Evolutionary conservation across 2,113 vertebrate species (phyloP).

Genomic region (Steatornis caripensis): DNA sequence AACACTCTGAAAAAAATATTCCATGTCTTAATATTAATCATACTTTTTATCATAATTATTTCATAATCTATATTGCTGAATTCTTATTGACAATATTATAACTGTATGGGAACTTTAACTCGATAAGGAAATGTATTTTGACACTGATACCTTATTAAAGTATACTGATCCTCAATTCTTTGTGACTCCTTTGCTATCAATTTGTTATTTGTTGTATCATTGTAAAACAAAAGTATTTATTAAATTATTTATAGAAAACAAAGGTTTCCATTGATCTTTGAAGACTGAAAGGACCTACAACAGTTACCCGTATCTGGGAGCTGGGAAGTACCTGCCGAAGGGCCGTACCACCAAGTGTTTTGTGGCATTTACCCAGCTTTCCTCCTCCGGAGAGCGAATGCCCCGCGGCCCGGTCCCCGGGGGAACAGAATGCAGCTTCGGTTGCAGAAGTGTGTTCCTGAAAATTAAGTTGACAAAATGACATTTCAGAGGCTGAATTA

Average conservation of each 20-base stretch:
- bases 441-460: background rate
- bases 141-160: constrained; percentile 99
- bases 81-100: constrained; percentile 85
- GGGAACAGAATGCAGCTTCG: background rate
- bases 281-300: background rate
- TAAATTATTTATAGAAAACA: constrained; percentile 67
- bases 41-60: constrained; percentile 80
- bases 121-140: constrained; percentile 95
- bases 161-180: constrained; percentile 85
- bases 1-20: constrained; percentile 74
- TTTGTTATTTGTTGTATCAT: constrained; percentile 41
- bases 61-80: constrained; percentile 80
- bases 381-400: background rate
- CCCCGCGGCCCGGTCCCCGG: background rate
- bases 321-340: background rate
- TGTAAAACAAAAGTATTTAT: constrained; percentile 60
- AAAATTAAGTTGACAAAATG: background rate
- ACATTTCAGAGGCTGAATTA: background rate
- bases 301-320: background rate
- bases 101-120: constrained; percentile 88
- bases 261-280: constrained; percentile 57
- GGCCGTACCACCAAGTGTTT: background rate
- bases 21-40: constrained; percentile 81
- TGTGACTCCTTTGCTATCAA: constrained; percentile 66
- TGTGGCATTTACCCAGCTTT: background rate